Conservation (phyloP, 2,888 invertebrate species). For the Candidula unifasciata region DNA sequence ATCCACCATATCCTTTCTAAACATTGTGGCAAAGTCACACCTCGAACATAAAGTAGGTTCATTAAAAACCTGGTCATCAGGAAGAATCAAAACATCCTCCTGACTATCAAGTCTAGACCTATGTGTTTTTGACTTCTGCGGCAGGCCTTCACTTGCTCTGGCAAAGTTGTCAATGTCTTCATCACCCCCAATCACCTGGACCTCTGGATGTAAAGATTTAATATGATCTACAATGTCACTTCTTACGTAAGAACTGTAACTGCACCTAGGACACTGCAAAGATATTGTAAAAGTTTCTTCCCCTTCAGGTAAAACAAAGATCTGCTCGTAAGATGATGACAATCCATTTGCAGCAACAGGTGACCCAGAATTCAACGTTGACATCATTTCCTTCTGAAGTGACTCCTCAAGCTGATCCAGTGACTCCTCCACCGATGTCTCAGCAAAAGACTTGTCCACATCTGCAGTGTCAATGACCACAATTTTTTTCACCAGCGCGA, state of each 20-base stretch:
- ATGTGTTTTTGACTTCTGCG: slow-evolving; percentile 5
- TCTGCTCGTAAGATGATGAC: slow-evolving; percentile 43
- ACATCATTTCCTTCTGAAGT: slow-evolving; percentile 46
- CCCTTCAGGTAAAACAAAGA: slow-evolving; percentile 55
- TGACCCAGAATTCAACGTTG: background rate
- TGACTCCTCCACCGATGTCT: slow-evolving; percentile 56
- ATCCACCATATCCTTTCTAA: slow-evolving; percentile 55
- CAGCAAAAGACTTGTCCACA: slow-evolving; percentile 57
- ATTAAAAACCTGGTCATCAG: slow-evolving; percentile 55
- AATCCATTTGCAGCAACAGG: background rate
- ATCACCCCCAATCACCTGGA: slow-evolving; percentile 54
- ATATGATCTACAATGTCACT: slow-evolving; percentile 56
- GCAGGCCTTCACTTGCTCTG: slow-evolving; percentile 28
- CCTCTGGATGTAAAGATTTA: slow-evolving; percentile 52
- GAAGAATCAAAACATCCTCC: slow-evolving; percentile 56
- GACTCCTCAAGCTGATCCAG: slow-evolving; percentile 47
- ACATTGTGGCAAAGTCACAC: slow-evolving; percentile 60
- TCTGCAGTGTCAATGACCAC: slow-evolving; percentile 57
- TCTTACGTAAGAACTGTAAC: slow-evolving; percentile 55
- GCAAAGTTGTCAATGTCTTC: slow-evolving; percentile 49
- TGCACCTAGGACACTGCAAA: slow-evolving; percentile 64
- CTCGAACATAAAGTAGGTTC: slow-evolving; percentile 59
- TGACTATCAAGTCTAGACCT: slow-evolving; percentile 42
- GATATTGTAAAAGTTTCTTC: slow-evolving; percentile 60
- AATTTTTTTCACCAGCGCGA: slow-evolving; percentile 57